Conservation (phyloP, 2,113 vertebrate genomes). For the Semnornis frantzii region DNA sequence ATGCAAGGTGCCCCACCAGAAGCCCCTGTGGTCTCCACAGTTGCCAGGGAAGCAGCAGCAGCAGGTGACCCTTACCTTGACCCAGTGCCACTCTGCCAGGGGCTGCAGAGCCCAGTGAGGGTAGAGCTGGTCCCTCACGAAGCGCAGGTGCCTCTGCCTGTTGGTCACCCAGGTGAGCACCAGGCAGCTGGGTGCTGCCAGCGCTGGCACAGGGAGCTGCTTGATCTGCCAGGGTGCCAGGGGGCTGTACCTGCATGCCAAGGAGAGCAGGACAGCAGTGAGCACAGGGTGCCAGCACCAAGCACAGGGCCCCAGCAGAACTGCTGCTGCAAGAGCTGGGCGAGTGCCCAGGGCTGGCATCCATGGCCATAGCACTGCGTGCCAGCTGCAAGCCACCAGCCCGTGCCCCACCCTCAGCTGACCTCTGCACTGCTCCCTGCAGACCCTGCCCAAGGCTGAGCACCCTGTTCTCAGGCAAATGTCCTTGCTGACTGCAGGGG, state of each 20-base stretch:
- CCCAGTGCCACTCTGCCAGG: conserved; percentile 93
- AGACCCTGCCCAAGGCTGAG: too few relatives aligned
- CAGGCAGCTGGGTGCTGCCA: conserved; percentile 85
- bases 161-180: conserved; percentile 96
- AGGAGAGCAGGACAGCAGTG: not conserved
- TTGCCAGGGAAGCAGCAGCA: not conserved
- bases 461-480: too few relatives aligned
- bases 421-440: too few relatives aligned
- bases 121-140: conserved; percentile 90
- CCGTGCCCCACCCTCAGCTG: too few relatives aligned
- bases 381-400: too few relatives aligned
- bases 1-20: not conserved
- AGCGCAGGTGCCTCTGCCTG: conserved; percentile 87
- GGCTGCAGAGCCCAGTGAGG: conserved; percentile 88
- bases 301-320: not conserved
- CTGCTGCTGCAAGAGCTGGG: not conserved
- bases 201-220: conserved; percentile 80
- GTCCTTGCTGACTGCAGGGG: too few relatives aligned
- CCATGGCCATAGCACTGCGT: too few relatives aligned
- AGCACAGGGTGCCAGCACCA: not conserved
- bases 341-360: too few relatives aligned
- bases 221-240: conserved; percentile 87
- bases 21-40: not conserved
- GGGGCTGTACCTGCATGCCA: conserved; percentile 80
- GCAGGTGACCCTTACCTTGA: conserved; percentile 84